A percentile compares a stretch with the other conserved stretches of the same genome.
Evolutionary conservation across 1,140 invertebrate species (phyloP).

Genomic region (Chironomus tepperi): DNA sequence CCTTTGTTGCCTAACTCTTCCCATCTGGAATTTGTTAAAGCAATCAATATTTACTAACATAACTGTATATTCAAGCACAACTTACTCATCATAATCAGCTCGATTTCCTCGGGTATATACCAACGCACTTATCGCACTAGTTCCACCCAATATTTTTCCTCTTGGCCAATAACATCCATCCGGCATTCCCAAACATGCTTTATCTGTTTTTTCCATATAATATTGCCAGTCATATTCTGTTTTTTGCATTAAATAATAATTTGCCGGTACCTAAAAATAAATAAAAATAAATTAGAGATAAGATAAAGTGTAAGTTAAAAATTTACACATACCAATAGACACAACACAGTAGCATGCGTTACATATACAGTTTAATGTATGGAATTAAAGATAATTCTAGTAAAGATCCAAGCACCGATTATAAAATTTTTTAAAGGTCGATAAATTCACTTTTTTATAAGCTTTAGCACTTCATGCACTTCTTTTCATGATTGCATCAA

Average conservation of each 20-base stretch:
- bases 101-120: conserved; percentile 34
- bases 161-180: conserved; percentile 55
- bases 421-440: no score
- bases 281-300: background rate
- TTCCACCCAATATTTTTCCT: conserved; percentile 66
- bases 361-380: conserved; percentile 4
- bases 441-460: no score
- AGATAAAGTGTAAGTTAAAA: conserved; percentile 26
- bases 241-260: conserved; percentile 44
- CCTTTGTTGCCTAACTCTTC: conserved; percentile 42
- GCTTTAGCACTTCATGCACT: no score
- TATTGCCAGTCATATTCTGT: conserved; percentile 57
- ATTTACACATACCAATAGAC: conserved; percentile 7
- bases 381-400: background rate
- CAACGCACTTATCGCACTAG: conserved; percentile 73
- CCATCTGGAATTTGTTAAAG: conserved; percentile 43
- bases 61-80: no score
- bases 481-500: no score
- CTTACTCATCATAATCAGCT: conserved; percentile 45
- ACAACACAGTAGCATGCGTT: background rate
- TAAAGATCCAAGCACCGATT: background rate
- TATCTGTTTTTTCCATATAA: conserved; percentile 48
- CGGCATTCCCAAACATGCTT: conserved; percentile 44
- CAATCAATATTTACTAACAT: no score
- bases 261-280: conserved; percentile 43